These are phyloP conservation scores for Mesochorus sp. DNA, from an alignment of 2,888 invertebrate genomes.

Conservation along the genomic window DNA sequence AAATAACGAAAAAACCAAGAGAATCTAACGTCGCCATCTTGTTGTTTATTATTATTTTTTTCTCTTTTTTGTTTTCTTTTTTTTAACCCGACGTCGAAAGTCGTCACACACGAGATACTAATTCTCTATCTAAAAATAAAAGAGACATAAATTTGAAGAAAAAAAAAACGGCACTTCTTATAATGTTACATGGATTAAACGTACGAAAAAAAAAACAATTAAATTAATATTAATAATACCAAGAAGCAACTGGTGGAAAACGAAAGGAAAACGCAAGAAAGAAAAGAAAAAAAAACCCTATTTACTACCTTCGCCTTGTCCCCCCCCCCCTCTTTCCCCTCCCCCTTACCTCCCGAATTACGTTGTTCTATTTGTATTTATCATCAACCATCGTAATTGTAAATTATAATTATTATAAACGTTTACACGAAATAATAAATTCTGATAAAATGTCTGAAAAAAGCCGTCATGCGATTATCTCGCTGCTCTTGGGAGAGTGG, in stretches of 20 bases:
- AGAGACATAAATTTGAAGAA: background rate
- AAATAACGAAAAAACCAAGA: background rate
- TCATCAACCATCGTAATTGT: conserved; percentile 82
- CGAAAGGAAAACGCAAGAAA: conserved; percentile 43
- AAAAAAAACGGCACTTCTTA: conserved; percentile 48
- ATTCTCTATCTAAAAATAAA: conserved; percentile 45
- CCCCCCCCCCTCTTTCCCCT: conserved; percentile 62
- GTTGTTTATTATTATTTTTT: conserved; percentile 39
- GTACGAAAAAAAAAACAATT: conserved; percentile 20
- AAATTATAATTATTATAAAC: conserved; percentile 82
- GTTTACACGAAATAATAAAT: conserved; percentile 83
- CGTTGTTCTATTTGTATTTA: conserved; percentile 82
- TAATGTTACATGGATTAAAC: conserved; percentile 30
- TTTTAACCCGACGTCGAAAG: conserved; percentile 51
- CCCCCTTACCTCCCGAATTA: conserved; percentile 73
- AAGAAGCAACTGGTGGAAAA: conserved; percentile 35
- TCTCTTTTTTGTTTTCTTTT: background rate
- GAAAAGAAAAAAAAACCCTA: conserved; percentile 55
- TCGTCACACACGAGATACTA: conserved; percentile 49
- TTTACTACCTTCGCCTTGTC: conserved; percentile 63
- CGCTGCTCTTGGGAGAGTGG: too few species aligned
- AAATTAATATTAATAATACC: conserved; percentile 33
- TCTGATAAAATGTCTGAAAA: conserved; percentile 82
- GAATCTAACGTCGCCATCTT: conserved; percentile 33
- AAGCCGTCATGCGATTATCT: too few species aligned